Percentiles rank a stretch among this genome's conserved stretches.
Conservation (phyloP, 2,797 vertebrate species). For the Pogoniulus pusillus region DNA sequence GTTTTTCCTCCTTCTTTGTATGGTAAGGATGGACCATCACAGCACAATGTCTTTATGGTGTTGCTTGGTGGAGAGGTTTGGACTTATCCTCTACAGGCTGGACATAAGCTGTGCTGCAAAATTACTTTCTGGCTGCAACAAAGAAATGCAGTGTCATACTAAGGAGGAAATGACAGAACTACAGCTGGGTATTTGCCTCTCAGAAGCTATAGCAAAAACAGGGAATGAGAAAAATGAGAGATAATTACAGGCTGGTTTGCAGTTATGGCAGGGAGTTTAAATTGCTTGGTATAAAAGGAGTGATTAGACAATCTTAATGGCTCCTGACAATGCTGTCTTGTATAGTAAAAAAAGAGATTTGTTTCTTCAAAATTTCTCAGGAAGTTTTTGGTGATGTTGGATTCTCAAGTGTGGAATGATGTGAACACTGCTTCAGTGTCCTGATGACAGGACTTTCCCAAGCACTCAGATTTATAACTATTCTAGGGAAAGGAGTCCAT, state of each 20-base stretch:
- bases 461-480: neutral
- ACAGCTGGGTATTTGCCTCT: neutral
- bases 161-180: neutral
- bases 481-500: accelerated
- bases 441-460: neutral
- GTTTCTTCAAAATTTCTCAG: neutral
- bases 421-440: neutral
- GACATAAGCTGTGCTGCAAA: neutral
- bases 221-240: neutral
- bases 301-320: neutral
- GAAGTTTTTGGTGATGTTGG: neutral
- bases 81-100: neutral
- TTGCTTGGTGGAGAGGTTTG: neutral
- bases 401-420: neutral
- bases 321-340: neutral
- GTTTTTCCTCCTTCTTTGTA: neutral
- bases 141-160: neutral
- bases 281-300: neutral
- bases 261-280: neutral
- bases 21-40: accelerated
- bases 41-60: neutral
- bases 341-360: neutral
- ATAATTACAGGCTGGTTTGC: neutral
- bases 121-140: neutral
- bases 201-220: neutral